Conservation (phyloP, 2,797 vertebrate genomes). For the Xiphophorus birchmanni region DNA sequence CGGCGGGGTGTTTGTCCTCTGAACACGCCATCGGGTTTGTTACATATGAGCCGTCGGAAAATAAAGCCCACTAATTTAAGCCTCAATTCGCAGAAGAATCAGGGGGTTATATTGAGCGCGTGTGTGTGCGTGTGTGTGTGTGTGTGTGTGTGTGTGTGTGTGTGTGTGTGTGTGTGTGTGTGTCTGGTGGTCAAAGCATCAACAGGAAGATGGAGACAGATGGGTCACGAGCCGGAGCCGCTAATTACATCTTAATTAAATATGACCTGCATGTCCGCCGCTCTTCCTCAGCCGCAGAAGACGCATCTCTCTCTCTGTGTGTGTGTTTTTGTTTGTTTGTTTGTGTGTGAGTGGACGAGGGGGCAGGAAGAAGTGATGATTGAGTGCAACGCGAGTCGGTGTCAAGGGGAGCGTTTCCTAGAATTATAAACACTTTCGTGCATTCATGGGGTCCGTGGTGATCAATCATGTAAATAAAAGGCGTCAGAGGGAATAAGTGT, state of each 20-base stretch:
- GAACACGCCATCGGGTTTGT: slow-evolving; percentile 50
- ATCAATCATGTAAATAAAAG: slow-evolving; percentile 7
- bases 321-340: slow-evolving; percentile 4
- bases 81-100: slow-evolving; percentile 45
- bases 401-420: not conserved
- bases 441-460: not conserved
- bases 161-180: not conserved
- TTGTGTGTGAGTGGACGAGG: slow-evolving; percentile 2
- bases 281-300: slow-evolving; percentile 23
- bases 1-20: slow-evolving; percentile 47
- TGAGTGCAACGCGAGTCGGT: not conserved
- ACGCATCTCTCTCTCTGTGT: slow-evolving; percentile 1
- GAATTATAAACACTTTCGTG: not conserved
- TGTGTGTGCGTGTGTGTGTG: slow-evolving; percentile 12
- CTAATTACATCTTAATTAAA: slow-evolving; percentile 78
- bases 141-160: no score
- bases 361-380: slow-evolving; percentile 1
- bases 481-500: slow-evolving; percentile 3
- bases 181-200: no score
- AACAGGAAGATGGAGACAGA: no score
- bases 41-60: slow-evolving; percentile 56
- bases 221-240: slow-evolving; percentile 61
- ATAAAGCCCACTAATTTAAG: slow-evolving; percentile 44
- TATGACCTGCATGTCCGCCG: slow-evolving; percentile 62
- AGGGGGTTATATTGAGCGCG: slow-evolving; percentile 28